Evolutionary conservation across 2,888 invertebrate species (phyloP), one percentile per base, ranked within the genome.

Genomic region (Parapristionchus giblindavisi): DNA sequence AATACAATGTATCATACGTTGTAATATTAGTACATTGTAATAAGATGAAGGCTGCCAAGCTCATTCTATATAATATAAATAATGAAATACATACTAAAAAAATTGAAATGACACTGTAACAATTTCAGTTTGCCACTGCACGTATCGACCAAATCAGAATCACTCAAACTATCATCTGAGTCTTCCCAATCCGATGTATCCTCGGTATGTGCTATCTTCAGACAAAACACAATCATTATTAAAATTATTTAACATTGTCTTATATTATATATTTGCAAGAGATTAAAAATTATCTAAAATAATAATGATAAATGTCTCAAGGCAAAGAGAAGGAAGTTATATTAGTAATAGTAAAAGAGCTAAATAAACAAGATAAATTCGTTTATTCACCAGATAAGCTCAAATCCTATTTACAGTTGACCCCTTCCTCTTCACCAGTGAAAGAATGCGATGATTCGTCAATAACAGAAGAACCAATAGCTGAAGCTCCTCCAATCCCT

Each of bases 391-490:
- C n/a, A n/a, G n/a, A n/a, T n/a, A n/a, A n/a, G n/a, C n/a, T n/a
- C n/a, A n/a, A n/a, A n/a, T n/a, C n/a, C n/a, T n/a, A n/a, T n/a
- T 65, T 65, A 14, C 63, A 65, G 63, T 65, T 43, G 1, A 65
- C 63, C 27, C 43, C 63, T 1, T 43, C 63, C 29, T 29, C 43
- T 14, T 65, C 63, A 17, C 63, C 63, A 0, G 63, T 43, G 43
- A 65, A 65, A 43, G 24, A n/a, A 40, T 40, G 3, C 43, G 63
- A 65, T 0, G 14, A 29, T 27, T 17, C 63, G 1, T 27, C 40
- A 4, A 27, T 6, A 0, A 8, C n/a, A n/a, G n/a, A n/a, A n/a
- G 29, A 65, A 27, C 27, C 43, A 11, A 21, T 43, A 14, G 24
- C 40, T 38, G 61, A 65, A 29, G 40, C 27, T n/a, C 63, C 43